phyloP scores from a whole-genome alignment of 2,113 vertebrate species.

The Entelurus aequoreus region DNA sequence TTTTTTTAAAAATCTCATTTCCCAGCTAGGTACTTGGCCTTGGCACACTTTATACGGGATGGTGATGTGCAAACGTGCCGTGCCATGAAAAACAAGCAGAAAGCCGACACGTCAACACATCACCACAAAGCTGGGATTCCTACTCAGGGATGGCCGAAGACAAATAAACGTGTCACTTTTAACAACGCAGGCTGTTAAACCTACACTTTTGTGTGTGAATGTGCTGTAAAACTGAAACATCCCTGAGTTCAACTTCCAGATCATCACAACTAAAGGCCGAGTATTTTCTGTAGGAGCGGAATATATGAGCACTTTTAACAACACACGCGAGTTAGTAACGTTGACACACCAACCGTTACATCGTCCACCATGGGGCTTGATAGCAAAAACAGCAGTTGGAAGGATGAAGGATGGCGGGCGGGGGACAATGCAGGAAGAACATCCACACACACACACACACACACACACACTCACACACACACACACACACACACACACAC shows the following conservation, averaged over 20 bases:
- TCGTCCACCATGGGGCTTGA: constrained; percentile 5
- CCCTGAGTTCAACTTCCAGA: constrained; percentile 19
- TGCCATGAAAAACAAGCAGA: constrained; percentile 22
- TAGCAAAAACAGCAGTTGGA: constrained; percentile 45
- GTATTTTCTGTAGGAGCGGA: constrained; percentile 19
- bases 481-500: constrained; percentile 34
- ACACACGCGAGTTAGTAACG: constrained; percentile 20
- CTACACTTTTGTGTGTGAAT: constrained; percentile 3
- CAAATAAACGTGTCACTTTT: constrained; percentile 6
- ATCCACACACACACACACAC: constrained; percentile 39
- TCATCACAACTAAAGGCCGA: constrained; percentile 31
- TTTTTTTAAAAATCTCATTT: constrained; percentile 26
- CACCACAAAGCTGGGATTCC: constrained; percentile 7
- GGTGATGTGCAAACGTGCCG: constrained; percentile 29
- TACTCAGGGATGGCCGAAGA: neutral
- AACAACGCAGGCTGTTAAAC: constrained; percentile 19
- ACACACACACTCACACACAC: constrained; percentile 39
- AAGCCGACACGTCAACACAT: constrained; percentile 13
- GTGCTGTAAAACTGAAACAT: constrained; percentile 24
- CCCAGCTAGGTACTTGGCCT: constrained; percentile 25
- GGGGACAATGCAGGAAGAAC: constrained; percentile 44
- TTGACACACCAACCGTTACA: neutral
- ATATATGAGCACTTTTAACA: constrained; percentile 16
- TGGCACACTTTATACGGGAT: constrained; percentile 38
- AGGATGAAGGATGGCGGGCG: constrained; percentile 36